Base-by-base conservation (phyloP, 1,140 invertebrate genomes). In the Apis florea region DNA sequence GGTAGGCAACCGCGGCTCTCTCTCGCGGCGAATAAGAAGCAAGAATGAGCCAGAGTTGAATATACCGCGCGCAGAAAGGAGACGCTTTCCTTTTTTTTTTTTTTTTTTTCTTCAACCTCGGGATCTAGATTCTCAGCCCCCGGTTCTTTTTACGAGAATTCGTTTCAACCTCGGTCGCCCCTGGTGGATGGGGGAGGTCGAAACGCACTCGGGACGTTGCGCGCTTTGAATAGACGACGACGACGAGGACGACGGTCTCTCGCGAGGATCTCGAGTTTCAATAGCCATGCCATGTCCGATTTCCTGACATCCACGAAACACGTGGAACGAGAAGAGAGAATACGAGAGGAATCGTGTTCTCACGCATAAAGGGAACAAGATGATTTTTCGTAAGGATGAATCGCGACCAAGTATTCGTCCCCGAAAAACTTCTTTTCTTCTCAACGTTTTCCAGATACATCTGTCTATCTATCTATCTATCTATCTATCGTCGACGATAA, bases 241-340 rank as follows among this genome's bases (percentile, higher is more conserved):
- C 31, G 31, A 31, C 31, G 31, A n/a, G n/a, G n/a, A 40, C 31
- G 31, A 40, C 31, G 31, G 31, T 40, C 82, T 86, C 79, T 85
- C 85, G 78, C 77, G 85, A 91, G 84, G 82, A 85, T 89, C 84
- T 89, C 86, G 83, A 87, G 90, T 88, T 91, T 90, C 87, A 91
- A 91, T 91, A 79, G 87, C 26, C 70, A 82, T 67, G 79, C 71
- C 79, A 80, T 64, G 85, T 83, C 86, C 83, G 79, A 88, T 88
- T 85, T 80, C 69, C 76, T 71, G 76, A 76, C 69, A 77, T 68
- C 24, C 56, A 40, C 31, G 64, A 53, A 75, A 82, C 68, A 82
- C 66, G 82, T 13, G 12, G 53, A 67, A 53, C 56, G 26, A 72
- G 68, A 73, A 80, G 58, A 80, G 26, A 26, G 53, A 26, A 73